Conservation (phyloP, 2,888 invertebrate species). For the Cataglyphis rosenhaueri region DNA sequence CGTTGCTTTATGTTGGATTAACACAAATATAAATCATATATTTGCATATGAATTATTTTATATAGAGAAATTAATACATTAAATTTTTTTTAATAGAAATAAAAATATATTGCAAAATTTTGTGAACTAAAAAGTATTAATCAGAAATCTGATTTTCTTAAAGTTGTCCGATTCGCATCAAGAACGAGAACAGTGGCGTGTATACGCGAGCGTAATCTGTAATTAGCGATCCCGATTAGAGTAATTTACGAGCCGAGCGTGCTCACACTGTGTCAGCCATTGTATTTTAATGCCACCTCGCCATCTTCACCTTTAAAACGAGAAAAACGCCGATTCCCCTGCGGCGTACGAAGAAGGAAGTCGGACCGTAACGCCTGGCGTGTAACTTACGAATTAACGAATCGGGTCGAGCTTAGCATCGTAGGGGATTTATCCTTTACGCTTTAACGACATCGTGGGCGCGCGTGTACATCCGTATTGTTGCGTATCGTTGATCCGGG, state of each 20-base stretch:
- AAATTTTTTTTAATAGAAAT: neutral
- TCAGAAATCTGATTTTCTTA: neutral
- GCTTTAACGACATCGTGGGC: slow-evolving; percentile 27
- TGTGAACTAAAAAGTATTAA: neutral
- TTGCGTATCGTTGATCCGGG: slow-evolving; percentile 50
- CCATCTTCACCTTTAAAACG: slow-evolving; percentile 64
- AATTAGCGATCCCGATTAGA: slow-evolving; percentile 85
- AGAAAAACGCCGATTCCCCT: slow-evolving; percentile 60
- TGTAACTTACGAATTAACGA: slow-evolving; percentile 75
- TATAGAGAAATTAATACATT: neutral
- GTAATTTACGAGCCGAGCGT: slow-evolving; percentile 84
- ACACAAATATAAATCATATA: neutral
- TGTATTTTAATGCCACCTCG: slow-evolving; percentile 83
- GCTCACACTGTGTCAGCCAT: slow-evolving; percentile 84
- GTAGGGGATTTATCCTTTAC: slow-evolving; percentile 33
- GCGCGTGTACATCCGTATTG: neutral
- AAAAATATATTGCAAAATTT: neutral
- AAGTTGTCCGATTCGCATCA: slow-evolving; percentile 71
- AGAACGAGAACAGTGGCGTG: slow-evolving; percentile 82
- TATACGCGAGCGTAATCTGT: slow-evolving; percentile 82
- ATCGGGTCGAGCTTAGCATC: slow-evolving; percentile 59
- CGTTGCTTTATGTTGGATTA: slow-evolving; percentile 73
- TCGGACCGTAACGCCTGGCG: slow-evolving; percentile 69
- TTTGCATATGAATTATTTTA: neutral
- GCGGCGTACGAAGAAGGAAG: slow-evolving; percentile 72